Evolutionary conservation across 2,888 invertebrate genomes (phyloP).

Genomic region (Anticlea derivata): DNA sequence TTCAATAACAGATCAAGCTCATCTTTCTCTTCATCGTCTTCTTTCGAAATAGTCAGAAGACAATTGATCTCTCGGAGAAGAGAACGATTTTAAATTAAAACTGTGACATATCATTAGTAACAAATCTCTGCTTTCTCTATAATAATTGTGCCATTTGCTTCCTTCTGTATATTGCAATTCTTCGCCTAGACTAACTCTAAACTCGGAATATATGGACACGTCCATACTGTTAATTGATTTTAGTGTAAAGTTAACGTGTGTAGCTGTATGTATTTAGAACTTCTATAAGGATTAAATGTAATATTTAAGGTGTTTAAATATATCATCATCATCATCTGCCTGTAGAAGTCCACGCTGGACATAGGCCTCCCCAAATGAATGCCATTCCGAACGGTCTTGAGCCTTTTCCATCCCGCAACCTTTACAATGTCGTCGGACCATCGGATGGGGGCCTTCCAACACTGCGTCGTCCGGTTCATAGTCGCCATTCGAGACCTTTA

Average conservation of each 20-base stretch:
- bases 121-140: conserved; percentile 33
- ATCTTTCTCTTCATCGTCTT: too few species aligned
- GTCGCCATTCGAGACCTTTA: too few species aligned
- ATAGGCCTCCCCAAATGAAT: too few species aligned
- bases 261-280: conserved; percentile 53
- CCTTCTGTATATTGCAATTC: conserved; percentile 69
- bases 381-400: too few species aligned
- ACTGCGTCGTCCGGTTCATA: too few species aligned
- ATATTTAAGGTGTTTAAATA: conserved; percentile 12
- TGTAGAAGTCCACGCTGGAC: background rate
- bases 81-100: too few species aligned
- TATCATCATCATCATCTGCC: background rate
- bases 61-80: background rate
- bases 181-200: conserved; percentile 46
- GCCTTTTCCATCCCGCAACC: too few species aligned
- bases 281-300: conserved; percentile 38
- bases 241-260: conserved; percentile 53
- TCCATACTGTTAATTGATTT: conserved; percentile 58
- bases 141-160: conserved; percentile 76
- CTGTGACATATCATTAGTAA: background rate
- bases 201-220: conserved; percentile 58
- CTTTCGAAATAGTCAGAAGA: background rate
- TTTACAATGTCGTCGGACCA: too few species aligned
- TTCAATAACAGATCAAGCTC: too few species aligned
- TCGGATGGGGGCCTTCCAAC: too few species aligned